Conservation (phyloP, 2,797 vertebrate genomes). For the Acestrorhynchus altus region DNA sequence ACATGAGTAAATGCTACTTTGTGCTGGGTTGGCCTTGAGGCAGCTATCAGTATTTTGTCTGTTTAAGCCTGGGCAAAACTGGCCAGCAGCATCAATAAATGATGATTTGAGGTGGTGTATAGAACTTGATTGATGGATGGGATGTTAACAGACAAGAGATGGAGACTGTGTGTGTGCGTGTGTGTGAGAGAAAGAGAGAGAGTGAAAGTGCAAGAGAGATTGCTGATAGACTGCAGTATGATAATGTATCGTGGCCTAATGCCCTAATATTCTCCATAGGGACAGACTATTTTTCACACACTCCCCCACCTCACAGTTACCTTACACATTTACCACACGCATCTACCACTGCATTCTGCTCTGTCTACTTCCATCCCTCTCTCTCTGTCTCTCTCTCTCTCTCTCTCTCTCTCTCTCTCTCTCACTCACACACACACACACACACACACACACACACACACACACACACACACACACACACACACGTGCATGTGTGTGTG, state of each 20-base stretch:
- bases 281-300: conserved; percentile 30
- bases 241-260: conserved; percentile 34
- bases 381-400: not conserved
- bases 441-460: too few relatives aligned
- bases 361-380: conserved; percentile 16
- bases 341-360: conserved; percentile 9
- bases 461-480: not conserved
- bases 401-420: not conserved
- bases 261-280: conserved; percentile 24
- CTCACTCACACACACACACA: not conserved
- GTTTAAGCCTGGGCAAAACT: conserved; percentile 32
- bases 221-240: conserved; percentile 46
- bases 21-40: conserved; percentile 2
- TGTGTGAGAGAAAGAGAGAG: not conserved
- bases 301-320: conserved; percentile 29
- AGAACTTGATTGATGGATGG: conserved; percentile 43
- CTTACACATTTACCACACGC: conserved; percentile 28
- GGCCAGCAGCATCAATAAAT: conserved; percentile 40
- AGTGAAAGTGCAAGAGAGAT: not conserved
- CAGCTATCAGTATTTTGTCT: conserved; percentile 5
- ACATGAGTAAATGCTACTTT: conserved; percentile 20
- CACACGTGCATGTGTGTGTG: too few relatives aligned
- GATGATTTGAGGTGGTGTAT: conserved; percentile 40
- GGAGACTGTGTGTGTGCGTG: not conserved
- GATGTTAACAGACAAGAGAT: conserved; percentile 26